Evolutionary conservation across 2,113 vertebrate species (phyloP), one percentile per base, ranked within the genome.

Genomic region (Bostrychus sinensis): DNA sequence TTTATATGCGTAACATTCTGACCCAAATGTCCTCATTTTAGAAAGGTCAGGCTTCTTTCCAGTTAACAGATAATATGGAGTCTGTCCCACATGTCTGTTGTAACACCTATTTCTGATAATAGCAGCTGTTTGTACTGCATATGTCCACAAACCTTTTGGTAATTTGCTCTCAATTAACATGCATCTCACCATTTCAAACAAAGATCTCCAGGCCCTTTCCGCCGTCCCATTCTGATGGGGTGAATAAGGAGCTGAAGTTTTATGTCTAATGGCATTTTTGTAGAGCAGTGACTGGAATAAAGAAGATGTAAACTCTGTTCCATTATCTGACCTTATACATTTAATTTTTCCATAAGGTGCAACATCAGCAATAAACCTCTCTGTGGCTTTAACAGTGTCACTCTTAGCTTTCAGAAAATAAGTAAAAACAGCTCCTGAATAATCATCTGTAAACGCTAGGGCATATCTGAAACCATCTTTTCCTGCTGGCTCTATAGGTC

Each of bases 121-220:
- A n/a, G n/a, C n/a, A n/a, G n/a, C n/a, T n/a, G n/a, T n/a, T n/a
- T n/a, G 72, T 38, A 17, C 42, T 9, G 39, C 55, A 64, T 66
- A 57, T n/a, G 46, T 50, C 73, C 56, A 78, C 32, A 76, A 42
- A 6, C 20, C 14, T 14, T 64, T 57, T 5, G 66, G n/a, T 17
- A 54, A 4, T 0, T 43, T 36, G 12, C 34, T 65, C 16, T 69
- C 39, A n/a, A 73, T 5, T 37, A 78, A 2, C 42, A 66, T 25
- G 7, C 61, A 73, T 7, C 45, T 60, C 37, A 25, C 57, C 69
- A 74, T 78, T 12, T 78, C 67, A 55, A 75, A 75, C 2, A 72
- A 30, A 10, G 77, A 72, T 54, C 34, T 59, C 62, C 66, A 78
- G 0, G 58, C 48, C 41, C 63, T 34, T 17, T 71, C 66, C 5